phyloP scores from a whole-genome alignment of 2,113 vertebrate species.

The Rhinopomastus cyanomelas region DNA sequence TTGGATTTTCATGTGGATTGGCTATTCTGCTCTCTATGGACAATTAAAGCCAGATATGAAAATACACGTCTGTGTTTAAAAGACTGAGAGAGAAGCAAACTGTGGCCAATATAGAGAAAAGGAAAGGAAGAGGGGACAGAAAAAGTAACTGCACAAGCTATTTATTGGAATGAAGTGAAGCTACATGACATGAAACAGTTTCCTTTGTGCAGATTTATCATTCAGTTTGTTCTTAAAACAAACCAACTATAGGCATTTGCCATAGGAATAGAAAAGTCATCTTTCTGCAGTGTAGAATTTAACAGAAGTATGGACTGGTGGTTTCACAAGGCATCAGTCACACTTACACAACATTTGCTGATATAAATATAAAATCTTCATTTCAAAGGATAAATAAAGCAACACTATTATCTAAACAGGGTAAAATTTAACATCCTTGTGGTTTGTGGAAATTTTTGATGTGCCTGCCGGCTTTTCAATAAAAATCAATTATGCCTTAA shows the following conservation, averaged over 20 bases:
- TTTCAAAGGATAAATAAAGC: constrained; percentile 85
- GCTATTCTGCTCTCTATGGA: neutral
- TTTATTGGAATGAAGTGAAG: constrained; percentile 60
- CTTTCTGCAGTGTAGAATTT: constrained; percentile 54
- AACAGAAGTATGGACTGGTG: constrained; percentile 66
- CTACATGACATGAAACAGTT: constrained; percentile 29
- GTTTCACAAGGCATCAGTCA: constrained; percentile 78
- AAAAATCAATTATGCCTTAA: constrained; percentile 96
- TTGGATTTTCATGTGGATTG: neutral
- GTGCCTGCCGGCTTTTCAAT: constrained; percentile 91
- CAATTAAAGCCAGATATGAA: constrained; percentile 24
- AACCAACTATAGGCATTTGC: constrained; percentile 66
- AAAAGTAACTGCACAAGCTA: constrained; percentile 11
- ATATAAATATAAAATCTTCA: constrained; percentile 84
- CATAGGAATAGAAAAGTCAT: constrained; percentile 67
- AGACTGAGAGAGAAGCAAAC: neutral
- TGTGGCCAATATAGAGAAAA: neutral
- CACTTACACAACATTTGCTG: constrained; percentile 74
- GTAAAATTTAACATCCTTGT: constrained; percentile 89
- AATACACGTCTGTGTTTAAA: neutral
- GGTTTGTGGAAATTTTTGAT: constrained; percentile 89
- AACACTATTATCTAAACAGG: constrained; percentile 81
- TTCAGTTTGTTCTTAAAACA: constrained; percentile 71
- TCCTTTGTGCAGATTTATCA: constrained; percentile 64
- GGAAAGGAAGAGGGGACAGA: neutral